A percentile compares a stretch with the other conserved stretches of the same genome.
These are phyloP conservation scores for Sarotherodon lohbergeri DNA, from an alignment of 2,113 vertebrate genomes.

Conservation along the genomic window DNA sequence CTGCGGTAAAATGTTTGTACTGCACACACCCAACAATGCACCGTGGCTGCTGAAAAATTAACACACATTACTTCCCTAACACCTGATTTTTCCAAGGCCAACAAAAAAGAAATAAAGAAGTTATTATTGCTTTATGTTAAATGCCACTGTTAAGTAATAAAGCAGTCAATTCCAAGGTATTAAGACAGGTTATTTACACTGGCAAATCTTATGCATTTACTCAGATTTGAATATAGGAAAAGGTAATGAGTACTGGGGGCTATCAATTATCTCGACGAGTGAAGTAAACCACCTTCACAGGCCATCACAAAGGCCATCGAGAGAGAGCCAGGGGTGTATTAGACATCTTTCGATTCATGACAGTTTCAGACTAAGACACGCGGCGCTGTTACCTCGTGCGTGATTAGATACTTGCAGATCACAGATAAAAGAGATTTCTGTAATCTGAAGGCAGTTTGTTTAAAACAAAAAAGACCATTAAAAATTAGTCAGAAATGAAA, in stretches of 20 bases:
- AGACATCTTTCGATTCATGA: background rate
- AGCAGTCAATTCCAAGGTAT: background rate
- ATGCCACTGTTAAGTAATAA: background rate
- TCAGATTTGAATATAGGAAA: background rate
- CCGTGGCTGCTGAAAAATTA: background rate
- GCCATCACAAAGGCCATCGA: constrained; percentile 7
- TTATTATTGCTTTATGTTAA: background rate
- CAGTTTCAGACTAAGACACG: background rate
- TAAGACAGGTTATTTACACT: background rate
- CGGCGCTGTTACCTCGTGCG: background rate
- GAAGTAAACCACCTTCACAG: background rate
- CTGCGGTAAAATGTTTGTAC: background rate
- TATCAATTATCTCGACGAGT: constrained; percentile 27
- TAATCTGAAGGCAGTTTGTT: background rate
- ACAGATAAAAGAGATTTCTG: background rate
- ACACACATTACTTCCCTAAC: background rate
- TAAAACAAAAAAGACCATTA: background rate
- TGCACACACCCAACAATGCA: background rate
- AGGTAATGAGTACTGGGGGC: constrained; percentile 9
- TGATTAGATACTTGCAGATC: background rate
- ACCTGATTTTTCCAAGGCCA: background rate
- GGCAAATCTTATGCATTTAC: background rate
- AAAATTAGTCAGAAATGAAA: background rate
- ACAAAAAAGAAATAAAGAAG: background rate
- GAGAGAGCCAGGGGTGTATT: constrained; percentile 3